Evolutionary conservation across 2,888 invertebrate genomes (phyloP).

Genomic region (Falcaria lacertinaria): DNA sequence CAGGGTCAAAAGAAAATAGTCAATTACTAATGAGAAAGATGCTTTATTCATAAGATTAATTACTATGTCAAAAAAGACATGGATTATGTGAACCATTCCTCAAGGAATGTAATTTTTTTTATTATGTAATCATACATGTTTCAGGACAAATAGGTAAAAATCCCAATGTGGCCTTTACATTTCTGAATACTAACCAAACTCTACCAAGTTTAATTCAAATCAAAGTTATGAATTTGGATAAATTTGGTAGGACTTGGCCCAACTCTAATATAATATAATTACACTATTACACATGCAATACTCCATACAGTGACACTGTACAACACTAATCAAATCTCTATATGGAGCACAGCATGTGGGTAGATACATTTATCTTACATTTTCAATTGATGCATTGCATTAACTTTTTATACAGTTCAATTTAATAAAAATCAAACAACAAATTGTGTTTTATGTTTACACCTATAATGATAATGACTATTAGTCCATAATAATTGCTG

Average conservation of each 20-base stretch:
- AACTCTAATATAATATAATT: conserved; percentile 23
- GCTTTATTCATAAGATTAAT: conserved; percentile 48
- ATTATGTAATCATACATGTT: conserved; percentile 42
- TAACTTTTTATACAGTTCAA: conserved; percentile 72
- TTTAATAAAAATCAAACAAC: conserved; percentile 77
- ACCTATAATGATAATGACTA: conserved; percentile 57
- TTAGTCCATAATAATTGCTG: conserved; percentile 54
- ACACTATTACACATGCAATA: conserved; percentile 46
- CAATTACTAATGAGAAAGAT: conserved; percentile 31
- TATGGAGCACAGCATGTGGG: conserved; percentile 53
- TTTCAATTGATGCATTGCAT: conserved; percentile 78
- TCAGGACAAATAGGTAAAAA: conserved; percentile 19
- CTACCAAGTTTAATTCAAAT: conserved; percentile 31
- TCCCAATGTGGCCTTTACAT: conserved; percentile 27
- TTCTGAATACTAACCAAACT: conserved; percentile 48
- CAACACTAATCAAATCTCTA: conserved; percentile 26
- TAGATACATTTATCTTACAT: conserved; percentile 77
- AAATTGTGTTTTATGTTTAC: conserved; percentile 52
- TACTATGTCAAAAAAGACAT: conserved; percentile 71
- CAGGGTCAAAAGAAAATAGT: conserved; percentile 50
- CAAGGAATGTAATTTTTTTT: conserved; percentile 45
- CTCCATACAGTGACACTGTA: conserved; percentile 34
- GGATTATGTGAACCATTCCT: conserved; percentile 55
- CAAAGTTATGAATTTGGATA: no score
- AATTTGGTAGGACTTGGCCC: conserved; percentile 44